Base-by-base conservation (phyloP, 2,888 invertebrate genomes). In the Eristalinus sepulchralis region DNA sequence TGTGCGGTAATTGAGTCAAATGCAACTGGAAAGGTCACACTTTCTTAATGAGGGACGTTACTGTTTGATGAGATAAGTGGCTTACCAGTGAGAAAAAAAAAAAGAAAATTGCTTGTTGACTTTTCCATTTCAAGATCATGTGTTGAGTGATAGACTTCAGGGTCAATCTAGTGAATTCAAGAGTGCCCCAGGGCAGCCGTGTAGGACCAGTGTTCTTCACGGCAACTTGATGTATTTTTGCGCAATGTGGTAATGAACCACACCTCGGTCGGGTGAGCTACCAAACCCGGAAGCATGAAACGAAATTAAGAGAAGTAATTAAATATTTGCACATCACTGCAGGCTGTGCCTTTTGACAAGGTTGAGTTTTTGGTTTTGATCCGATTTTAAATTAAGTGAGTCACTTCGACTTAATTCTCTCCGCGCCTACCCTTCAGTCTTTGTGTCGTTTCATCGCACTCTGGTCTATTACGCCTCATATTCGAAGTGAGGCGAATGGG, bases 1-100 rank as follows among this genome's bases (percentile, higher is more conserved):
- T 36, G 71, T 62, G 60, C 62, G 39, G 22, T 71, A 20, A 33
- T 47, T 47, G 39, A 47, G n/a, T n/a, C 5, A n/a, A 47, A n/a
- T 47, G n/a, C 5, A 1, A 2, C 39, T 47, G n/a, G 39, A 47
- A 47, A 47, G 39, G 39, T 47, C 39, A 47, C 39, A 47, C 39
- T 47, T 47, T 47, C 39, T 47, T 47, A n/a, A n/a, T n/a, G 39
- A 47, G 39, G 39, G 39, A 47, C 39, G 39, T 47, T 11, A n/a
- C 5, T 47, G n/a, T 17, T 13, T 5, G 39, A 17, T n/a, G 4
- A n/a, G 39, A 6, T 47, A 47, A 47, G 39, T 47, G 39, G n/a
- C 39, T 0, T 17, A n/a, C 1, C 39, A 1, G 6, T n/a, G 39
- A 47, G n/a, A 47, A 47, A 13, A 17, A 47, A 47, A 47, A 47